Base-by-base conservation (phyloP, 2,888 invertebrate species). In the Drosophila bunnanda region DNA sequence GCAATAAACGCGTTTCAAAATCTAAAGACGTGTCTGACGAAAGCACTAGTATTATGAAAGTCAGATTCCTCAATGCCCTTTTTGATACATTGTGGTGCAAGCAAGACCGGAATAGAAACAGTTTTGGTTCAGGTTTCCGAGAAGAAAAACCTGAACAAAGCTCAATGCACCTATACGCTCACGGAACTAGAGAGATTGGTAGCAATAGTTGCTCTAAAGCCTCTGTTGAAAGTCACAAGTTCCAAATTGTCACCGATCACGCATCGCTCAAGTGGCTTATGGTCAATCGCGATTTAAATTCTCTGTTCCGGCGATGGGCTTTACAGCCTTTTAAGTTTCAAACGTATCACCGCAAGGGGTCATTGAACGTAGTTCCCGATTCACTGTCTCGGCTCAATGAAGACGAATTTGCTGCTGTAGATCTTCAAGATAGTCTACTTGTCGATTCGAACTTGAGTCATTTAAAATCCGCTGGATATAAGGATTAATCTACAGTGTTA, bases 281-380 rank as follows among this genome's bases (percentile, higher is more conserved):
- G 52, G 52, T 22, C 20, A 34, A 52, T 9, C 17, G 52, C 34
- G 34, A 52, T 15, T 52, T 52, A 52, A 52, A 52, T 34, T 52
- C 52, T 15, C 52, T 20, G 2, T 20, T 52, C 15, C 32, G 32
- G 15, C 20, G 32, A 34, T 15, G 32, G 20, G 34, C 34, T 34
- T 12, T 34, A 34, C 34, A 34, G 34, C 13, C 34, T 6, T 34
- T 34, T 34, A 34, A 34, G 13, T 34, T 28, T 8, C 28, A 28
- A 28, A 28, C 8, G 6, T 6, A 28, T 28, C 28, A 28, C 28
- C 34, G 34, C 34, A 34, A 34, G 34, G 34, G 34, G 6, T 34
- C 13, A 34, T 34, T 34, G 15, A 34, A 34, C 15, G 13, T 34
- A 34, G 34, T 34, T 34, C 34, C 32, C 1, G 50, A 50, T 50